These are phyloP conservation scores for Seira musarum DNA, from an alignment of 2,888 invertebrate genomes.

Conservation along the genomic window DNA sequence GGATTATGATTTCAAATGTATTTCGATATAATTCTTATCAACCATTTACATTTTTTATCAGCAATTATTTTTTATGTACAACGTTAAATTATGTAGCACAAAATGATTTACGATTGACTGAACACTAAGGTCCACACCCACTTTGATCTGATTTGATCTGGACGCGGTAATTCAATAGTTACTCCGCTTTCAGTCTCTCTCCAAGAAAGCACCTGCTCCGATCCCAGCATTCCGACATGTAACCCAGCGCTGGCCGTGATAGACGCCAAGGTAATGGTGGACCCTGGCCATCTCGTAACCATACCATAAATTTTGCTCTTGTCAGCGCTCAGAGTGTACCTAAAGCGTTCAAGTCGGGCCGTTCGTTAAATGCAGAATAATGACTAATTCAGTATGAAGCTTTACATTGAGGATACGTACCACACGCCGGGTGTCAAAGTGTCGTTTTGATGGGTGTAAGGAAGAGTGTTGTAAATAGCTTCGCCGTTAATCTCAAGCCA, in stretches of 20 bases:
- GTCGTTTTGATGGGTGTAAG: slow-evolving; percentile 84
- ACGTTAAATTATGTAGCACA: neutral
- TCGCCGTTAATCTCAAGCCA: slow-evolving; percentile 74
- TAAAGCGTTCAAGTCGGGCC: too few species aligned
- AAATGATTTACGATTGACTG: neutral
- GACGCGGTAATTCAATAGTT: slow-evolving; percentile 29
- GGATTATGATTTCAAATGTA: too few species aligned
- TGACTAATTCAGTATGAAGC: too few species aligned
- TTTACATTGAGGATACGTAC: slow-evolving; percentile 76
- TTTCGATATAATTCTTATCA: too few species aligned
- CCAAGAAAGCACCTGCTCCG: slow-evolving; percentile 25
- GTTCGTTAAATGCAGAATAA: too few species aligned
- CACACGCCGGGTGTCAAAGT: slow-evolving; percentile 81
- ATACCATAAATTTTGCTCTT: slow-evolving; percentile 72
- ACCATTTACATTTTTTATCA: too few species aligned
- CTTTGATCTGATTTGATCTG: slow-evolving; percentile 44
- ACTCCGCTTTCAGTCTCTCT: neutral
- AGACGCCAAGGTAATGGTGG: slow-evolving; percentile 67
- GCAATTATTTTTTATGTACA: too few species aligned
- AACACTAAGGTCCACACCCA: slow-evolving; percentile 68
- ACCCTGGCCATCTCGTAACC: slow-evolving; percentile 71
- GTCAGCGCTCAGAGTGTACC: slow-evolving; percentile 63
- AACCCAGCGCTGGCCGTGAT: slow-evolving; percentile 65
- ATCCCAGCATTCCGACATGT: slow-evolving; percentile 44
- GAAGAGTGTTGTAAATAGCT: slow-evolving; percentile 72